Evolutionary conservation across 2,797 vertebrate genomes (phyloP).

Genomic region (Parauchenoglanis punctatus): DNA sequence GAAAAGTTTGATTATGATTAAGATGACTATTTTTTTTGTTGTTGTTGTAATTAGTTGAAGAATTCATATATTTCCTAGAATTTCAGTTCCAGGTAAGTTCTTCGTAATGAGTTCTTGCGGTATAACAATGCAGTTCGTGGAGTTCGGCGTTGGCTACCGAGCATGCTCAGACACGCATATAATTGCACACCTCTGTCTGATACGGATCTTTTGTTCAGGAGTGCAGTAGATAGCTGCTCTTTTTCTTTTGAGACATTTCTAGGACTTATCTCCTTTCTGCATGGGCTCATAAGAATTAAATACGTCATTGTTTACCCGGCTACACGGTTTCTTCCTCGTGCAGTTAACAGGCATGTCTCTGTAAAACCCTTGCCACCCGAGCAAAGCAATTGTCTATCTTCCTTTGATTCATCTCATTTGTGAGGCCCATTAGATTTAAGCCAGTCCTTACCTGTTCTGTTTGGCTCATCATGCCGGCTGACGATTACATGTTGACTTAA

Average conservation of each 20-base stretch:
- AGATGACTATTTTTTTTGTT: not conserved
- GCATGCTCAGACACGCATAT: constrained; percentile 39
- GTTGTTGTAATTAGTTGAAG: not conserved
- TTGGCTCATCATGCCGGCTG: not conserved
- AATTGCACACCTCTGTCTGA: constrained; percentile 38
- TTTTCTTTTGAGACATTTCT: constrained; percentile 10
- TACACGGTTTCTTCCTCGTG: not conserved
- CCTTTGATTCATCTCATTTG: not conserved
- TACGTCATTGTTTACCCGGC: not conserved
- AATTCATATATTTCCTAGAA: not conserved
- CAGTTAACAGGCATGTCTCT: not conserved
- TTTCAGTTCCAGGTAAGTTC: not conserved
- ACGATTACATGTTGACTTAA: not conserved
- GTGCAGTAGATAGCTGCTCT: not conserved
- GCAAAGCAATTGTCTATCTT: constrained; percentile 6
- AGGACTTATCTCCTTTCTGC: constrained; percentile 8
- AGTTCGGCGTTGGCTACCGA: constrained; percentile 17
- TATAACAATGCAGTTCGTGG: constrained; percentile 36
- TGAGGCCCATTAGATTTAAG: not conserved
- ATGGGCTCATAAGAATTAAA: not conserved
- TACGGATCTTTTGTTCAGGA: constrained; percentile 32
- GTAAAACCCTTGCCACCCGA: not conserved
- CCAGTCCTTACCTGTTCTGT: not conserved
- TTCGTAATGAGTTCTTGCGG: not conserved
- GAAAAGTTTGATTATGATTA: not conserved